Base-by-base conservation (phyloP, 2,797 vertebrate genomes). In the Limnodromus scolopaceus region DNA sequence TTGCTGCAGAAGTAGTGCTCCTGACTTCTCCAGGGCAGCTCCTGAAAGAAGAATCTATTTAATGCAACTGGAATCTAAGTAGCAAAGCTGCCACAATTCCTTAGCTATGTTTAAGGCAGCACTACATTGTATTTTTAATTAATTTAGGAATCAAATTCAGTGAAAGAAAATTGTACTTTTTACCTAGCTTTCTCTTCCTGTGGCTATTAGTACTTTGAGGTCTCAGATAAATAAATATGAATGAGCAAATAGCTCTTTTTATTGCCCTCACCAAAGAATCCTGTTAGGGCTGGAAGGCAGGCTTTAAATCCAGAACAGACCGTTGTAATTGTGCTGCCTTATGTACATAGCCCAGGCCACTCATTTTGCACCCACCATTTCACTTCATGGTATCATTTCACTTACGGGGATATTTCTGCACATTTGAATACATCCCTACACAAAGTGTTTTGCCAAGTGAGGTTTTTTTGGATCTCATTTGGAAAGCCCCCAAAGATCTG, bases 351-450 rank as follows among this genome's bases (percentile, higher is more conserved):
- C 72, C 66, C 76, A 88, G 69, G n/a, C 82, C 89, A 86, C 63
- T 95, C 85, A 79, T 96, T 96, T 92, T 94, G 86, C 77, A 95
- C 92, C 87, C 89, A 77, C 55, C 89, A 88, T 96, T 96, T 96
- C 87, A 94, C 87, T 94, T 96, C 89, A 93, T 92, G 49, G 60
- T 90, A 70, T 87, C 63, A 84, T 95, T 95, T 95, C 93, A 93
- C 83, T 93, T 93, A 87, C 48, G 76, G 72, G 72, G 76, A 86
- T 84, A 88, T 95, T 97, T 95, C 87, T 86, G 49, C 69, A 30
- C 58, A 78, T 95, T 86, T 96, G 89, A 93, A 74, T 74, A 81
- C 46, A 84, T 93, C 85, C 41, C 63, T 54, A 76, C 39, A 41
- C 60, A 72, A 76, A 63, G 10, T 55, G 27, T 80, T 92, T 93